Evolutionary conservation across 2,113 vertebrate species (phyloP), one percentile per base, ranked within the genome.

Genomic region (Caranx ignobilis): DNA sequence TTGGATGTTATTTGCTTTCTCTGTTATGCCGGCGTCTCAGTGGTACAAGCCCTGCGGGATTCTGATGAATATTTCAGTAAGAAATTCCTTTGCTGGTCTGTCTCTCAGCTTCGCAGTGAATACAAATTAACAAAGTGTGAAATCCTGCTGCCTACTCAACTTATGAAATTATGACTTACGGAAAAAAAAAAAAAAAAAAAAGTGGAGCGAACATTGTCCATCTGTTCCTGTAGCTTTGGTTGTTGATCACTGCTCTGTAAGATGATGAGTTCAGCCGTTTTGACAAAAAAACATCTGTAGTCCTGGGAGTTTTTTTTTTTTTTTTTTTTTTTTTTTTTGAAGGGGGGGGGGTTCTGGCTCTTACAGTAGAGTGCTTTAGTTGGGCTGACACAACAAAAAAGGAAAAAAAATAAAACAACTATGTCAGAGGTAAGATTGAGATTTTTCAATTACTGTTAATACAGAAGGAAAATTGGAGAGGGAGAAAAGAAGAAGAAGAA

Each of bases 31-130:
- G 41, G 43, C 63, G 71, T 86, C 83, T 88, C 89, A 34, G 74
- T 77, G 86, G 83, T 65, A 85, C 54, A 55, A 65, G 75, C 84
- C 87, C 87, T 63, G 68, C 0, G 57, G 87, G 83, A 88, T 48
- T 79, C n/a, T 67, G 70, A 90, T 89, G 81, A 89, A 89, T 92
- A 89, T 93, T 91, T 92, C 69, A 90, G 70, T 19, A 70, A 85
- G 75, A 81, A 71, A 83, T 73, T 78, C 52, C 72, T 71, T 35
- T 26, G 80, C 83, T 39, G 65, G 48, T 75, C 73, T 71, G 87
- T 75, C 78, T 90, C 78, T 75, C 75, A 18, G 84, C 67, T 76
- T 84, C 80, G 86, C 86, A 86, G 77, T 82, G 84, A 92, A 93
- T 90, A 85, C 75, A 89, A 83, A 93, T 89, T 75, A 90, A 91